Conservation (phyloP, 2,113 vertebrate species). For the Colius striatus region DNA sequence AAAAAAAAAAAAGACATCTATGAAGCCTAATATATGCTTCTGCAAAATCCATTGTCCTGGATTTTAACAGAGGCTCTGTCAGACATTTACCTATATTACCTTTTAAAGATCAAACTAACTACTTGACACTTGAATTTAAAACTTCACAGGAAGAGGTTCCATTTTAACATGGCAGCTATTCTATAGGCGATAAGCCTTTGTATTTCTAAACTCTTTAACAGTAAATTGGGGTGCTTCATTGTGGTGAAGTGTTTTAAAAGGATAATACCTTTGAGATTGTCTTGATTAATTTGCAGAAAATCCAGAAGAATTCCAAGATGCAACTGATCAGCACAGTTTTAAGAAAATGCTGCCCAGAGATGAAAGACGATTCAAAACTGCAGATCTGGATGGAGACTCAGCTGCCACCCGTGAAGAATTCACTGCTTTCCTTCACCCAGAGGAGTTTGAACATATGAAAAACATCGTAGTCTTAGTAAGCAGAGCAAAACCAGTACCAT, state of each 20-base stretch:
- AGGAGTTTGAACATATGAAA: slow-evolving; percentile 98
- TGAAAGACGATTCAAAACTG: slow-evolving; percentile 89
- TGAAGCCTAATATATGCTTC: not conserved
- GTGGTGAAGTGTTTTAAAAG: not conserved
- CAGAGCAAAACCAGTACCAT: not conserved
- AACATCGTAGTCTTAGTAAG: slow-evolving; percentile 94
- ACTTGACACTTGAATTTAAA: not conserved
- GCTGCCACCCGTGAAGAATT: slow-evolving; percentile 92
- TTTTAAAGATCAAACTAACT: not conserved
- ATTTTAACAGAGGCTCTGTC: not conserved
- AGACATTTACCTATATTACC: not conserved
- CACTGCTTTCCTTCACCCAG: slow-evolving; percentile 94
- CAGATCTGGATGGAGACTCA: slow-evolving; percentile 86
- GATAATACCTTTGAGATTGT: not conserved
- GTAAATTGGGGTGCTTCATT: not conserved
- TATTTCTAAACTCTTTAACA: not conserved
- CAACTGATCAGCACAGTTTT: slow-evolving; percentile 91
- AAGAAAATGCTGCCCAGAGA: slow-evolving; percentile 98
- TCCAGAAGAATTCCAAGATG: slow-evolving; percentile 90
- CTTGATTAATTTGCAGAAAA: slow-evolving; percentile 80
- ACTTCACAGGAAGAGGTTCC: not conserved
- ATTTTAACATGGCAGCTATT: not conserved
- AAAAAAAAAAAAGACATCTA: not conserved
- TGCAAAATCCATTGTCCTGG: not conserved
- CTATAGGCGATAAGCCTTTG: not conserved